A percentile compares a stretch with the other conserved stretches of the same genome.
Conservation (phyloP, 2,888 invertebrate species). For the Protonemura montana region DNA sequence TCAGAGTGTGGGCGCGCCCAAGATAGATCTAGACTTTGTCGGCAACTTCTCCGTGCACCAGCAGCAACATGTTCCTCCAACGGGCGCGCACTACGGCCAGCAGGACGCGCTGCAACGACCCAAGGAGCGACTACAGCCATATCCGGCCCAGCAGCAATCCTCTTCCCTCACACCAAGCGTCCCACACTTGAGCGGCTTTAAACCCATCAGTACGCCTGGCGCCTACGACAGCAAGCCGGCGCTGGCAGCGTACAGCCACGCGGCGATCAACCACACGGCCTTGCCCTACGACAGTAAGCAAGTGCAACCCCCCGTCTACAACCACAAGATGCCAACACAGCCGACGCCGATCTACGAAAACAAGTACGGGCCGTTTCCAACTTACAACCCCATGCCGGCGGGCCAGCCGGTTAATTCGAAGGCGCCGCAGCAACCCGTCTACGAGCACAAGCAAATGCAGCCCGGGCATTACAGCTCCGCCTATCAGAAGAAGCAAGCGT, state of each 20-base stretch:
- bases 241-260: conserved; percentile 48
- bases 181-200: conserved; percentile 57
- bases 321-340: conserved; percentile 57
- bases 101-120: conserved; percentile 39
- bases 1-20: conserved; percentile 63
- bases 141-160: conserved; percentile 52
- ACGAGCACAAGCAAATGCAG: conserved; percentile 24
- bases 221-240: conserved; percentile 47
- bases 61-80: background rate
- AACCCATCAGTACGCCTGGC: conserved; percentile 54
- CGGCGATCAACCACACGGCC: too few species aligned
- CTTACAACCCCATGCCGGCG: conserved; percentile 22
- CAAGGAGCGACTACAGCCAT: conserved; percentile 51
- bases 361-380: conserved; percentile 24
- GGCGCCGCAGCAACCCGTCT: background rate
- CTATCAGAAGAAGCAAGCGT: background rate
- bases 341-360: conserved; percentile 44
- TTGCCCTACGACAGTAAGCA: conserved; percentile 47
- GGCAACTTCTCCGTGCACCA: conserved; percentile 71
- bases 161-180: conserved; percentile 54
- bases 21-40: conserved; percentile 82
- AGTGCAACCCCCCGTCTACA: conserved; percentile 49
- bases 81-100: background rate
- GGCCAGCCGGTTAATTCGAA: background rate
- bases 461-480: background rate